These are phyloP conservation scores for Archivesica marissinica DNA, from an alignment of 1,140 invertebrate genomes.

Conservation along the genomic window DNA sequence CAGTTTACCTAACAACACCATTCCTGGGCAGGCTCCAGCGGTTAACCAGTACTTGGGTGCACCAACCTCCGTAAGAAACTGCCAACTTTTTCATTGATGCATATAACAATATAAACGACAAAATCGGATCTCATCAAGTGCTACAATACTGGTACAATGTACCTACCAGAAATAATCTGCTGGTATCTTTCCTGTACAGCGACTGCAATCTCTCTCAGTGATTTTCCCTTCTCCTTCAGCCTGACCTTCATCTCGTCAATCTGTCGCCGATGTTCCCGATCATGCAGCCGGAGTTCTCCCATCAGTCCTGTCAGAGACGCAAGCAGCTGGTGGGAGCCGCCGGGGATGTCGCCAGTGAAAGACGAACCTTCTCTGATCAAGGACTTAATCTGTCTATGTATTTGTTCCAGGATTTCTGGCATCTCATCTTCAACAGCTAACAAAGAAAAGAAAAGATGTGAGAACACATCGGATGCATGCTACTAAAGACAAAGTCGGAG, in stretches of 20 bases:
- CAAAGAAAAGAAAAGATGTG: too few relatives aligned
- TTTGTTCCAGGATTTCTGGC: conserved; percentile 69
- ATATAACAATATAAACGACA: too few relatives aligned
- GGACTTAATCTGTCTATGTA: conserved; percentile 68
- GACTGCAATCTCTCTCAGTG: conserved; percentile 67
- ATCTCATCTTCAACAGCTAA: conserved; percentile 74
- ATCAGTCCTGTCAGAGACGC: conserved; percentile 69
- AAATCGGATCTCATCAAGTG: too few relatives aligned
- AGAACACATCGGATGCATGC: too few relatives aligned
- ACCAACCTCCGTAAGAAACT: too few relatives aligned
- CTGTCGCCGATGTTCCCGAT: conserved; percentile 55
- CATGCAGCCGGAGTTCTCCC: conserved; percentile 66
- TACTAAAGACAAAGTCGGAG: too few relatives aligned
- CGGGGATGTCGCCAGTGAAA: conserved; percentile 49
- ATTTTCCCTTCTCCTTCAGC: conserved; percentile 67
- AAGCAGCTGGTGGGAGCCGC: conserved; percentile 32
- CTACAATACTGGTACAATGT: too few relatives aligned
- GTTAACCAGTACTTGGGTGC: too few relatives aligned
- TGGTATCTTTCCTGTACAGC: conserved; percentile 68
- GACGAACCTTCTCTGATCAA: conserved; percentile 61
- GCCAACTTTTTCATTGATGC: too few relatives aligned
- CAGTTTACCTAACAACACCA: too few relatives aligned
- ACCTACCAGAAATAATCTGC: conserved; percentile 67
- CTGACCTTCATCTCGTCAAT: conserved; percentile 55
- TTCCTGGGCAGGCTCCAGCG: too few relatives aligned